Evolutionary conservation across 2,888 invertebrate species (phyloP), one percentile per base, ranked within the genome.

Genomic region (Erpobdella octoculata): DNA sequence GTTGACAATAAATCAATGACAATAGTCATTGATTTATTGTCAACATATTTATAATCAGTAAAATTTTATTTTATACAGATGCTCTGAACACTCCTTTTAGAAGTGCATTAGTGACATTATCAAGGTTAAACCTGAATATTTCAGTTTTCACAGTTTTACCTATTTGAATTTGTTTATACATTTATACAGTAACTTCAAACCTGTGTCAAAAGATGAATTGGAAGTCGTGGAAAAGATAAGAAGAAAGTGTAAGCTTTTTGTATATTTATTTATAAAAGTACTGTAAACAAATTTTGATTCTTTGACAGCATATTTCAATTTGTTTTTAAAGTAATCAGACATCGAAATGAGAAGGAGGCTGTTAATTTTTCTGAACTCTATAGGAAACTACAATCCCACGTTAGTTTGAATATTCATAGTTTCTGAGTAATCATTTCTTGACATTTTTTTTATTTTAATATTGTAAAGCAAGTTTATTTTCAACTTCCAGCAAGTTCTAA

Each of bases 401-500:
- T 83, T 75, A 73, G 77, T 18, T 6, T 53, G 46, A n/a, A 58
- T 31, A 25, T n/a, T 59, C 21, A 59, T 18, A 25, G 48, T 25
- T 31, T 58, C 21, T 25, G 0, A 33, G 6, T 71, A 64, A 12
- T 31, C 48, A 25, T 18, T 31, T 53, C 28, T 36, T 59, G 38
- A 61, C 31, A 18, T 41, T 25, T 25, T 18, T 15, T 25, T 65
- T 21, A 65, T 21, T 31, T 12, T 6, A 15, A 25, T 53, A 53
- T 8, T 25, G 21, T 46, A 6, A 25, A 53, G 9, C 21, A 53
- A 25, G 53, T 6, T 53, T n/a, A 8, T 53, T 53, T 8, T 6
- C 28, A 12, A 18, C 9, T 53, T 12, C 21, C 83, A 88, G 87
- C 85, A 86, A 75, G 85, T 88, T 64, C 80, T 88, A 72, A 86